A percentile compares a stretch with the other conserved stretches of the same genome.
Conservation (phyloP, 2,888 invertebrate genomes). For the Eledona agricola region DNA sequence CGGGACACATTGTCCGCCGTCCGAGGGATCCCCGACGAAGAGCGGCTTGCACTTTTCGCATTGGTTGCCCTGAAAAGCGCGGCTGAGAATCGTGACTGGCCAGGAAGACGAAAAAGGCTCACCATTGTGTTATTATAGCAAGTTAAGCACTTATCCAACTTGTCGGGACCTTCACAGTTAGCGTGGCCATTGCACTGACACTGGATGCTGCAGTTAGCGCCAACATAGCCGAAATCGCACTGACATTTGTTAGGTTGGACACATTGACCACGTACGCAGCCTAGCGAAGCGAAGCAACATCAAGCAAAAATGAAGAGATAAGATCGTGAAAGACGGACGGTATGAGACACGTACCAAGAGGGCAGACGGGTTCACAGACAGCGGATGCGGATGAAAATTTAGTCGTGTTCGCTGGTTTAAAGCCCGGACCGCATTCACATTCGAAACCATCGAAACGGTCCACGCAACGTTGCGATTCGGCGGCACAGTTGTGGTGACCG, state of each 20-base stretch:
- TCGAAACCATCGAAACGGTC: slow-evolving; percentile 83
- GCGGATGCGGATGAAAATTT: slow-evolving; percentile 30
- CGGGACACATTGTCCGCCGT: slow-evolving; percentile 86
- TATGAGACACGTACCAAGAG: slow-evolving; percentile 65
- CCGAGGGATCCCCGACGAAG: slow-evolving; percentile 89
- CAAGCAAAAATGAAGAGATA: slow-evolving; percentile 27
- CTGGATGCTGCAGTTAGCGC: slow-evolving; percentile 91
- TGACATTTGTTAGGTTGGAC: slow-evolving; percentile 83
- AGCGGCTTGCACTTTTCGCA: slow-evolving; percentile 91
- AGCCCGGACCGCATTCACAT: slow-evolving; percentile 84
- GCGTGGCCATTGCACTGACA: slow-evolving; percentile 96
- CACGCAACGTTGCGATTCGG: slow-evolving; percentile 86
- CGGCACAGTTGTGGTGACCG: slow-evolving; percentile 89
- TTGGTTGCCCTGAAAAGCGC: slow-evolving; percentile 75
- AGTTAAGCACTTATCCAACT: slow-evolving; percentile 80
- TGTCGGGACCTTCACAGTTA: slow-evolving; percentile 87
- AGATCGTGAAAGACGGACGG: background rate
- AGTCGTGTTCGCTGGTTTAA: slow-evolving; percentile 64
- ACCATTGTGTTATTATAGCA: slow-evolving; percentile 94
- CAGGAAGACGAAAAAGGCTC: slow-evolving; percentile 47
- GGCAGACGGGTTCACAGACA: slow-evolving; percentile 81
- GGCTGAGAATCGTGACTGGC: background rate
- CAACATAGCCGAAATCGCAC: slow-evolving; percentile 95
- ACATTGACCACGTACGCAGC: slow-evolving; percentile 87
- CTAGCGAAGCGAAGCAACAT: slow-evolving; percentile 46